Conservation (phyloP, 2,113 vertebrate genomes). For the Paramisgurnus dabryanus region DNA sequence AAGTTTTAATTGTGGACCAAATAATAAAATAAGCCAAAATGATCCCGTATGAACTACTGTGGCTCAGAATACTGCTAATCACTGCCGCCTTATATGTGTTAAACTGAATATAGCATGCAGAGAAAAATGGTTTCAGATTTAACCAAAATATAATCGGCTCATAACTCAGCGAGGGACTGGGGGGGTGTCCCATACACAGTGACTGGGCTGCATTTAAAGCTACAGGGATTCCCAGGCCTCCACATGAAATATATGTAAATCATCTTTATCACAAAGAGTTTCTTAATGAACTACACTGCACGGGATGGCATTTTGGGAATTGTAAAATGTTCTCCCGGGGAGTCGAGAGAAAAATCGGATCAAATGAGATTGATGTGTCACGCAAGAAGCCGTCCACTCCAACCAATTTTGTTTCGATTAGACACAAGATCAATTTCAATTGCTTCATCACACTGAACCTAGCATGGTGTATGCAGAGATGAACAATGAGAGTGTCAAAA, state of each 20-base stretch:
- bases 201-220: constrained; percentile 1
- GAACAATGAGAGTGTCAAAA: constrained; percentile 58
- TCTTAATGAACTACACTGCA: constrained; percentile 24
- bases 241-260: constrained; percentile 24
- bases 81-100: too few relatives aligned
- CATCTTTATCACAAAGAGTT: constrained; percentile 14
- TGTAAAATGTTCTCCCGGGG: constrained; percentile 28
- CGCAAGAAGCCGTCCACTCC: constrained; percentile 47
- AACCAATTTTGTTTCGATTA: constrained; percentile 56
- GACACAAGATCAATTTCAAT: constrained; percentile 57
- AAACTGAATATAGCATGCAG: too few relatives aligned
- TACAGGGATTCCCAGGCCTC: constrained; percentile 15
- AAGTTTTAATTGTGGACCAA: too few relatives aligned
- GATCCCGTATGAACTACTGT: too few relatives aligned
- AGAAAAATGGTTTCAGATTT: too few relatives aligned
- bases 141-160: too few relatives aligned
- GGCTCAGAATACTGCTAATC: too few relatives aligned
- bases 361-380: constrained; percentile 45
- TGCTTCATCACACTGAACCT: constrained; percentile 32
- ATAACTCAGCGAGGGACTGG: too few relatives aligned
- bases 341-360: constrained; percentile 37
- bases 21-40: too few relatives aligned
- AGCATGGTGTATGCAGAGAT: constrained; percentile 30
- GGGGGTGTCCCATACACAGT: too few relatives aligned
- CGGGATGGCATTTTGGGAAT: constrained; percentile 16